Percentiles rank a stretch among this genome's conserved stretches.
These are phyloP conservation scores for Amphiprion ocellaris DNA, from an alignment of 2,113 vertebrate genomes.

Conservation along the genomic window DNA sequence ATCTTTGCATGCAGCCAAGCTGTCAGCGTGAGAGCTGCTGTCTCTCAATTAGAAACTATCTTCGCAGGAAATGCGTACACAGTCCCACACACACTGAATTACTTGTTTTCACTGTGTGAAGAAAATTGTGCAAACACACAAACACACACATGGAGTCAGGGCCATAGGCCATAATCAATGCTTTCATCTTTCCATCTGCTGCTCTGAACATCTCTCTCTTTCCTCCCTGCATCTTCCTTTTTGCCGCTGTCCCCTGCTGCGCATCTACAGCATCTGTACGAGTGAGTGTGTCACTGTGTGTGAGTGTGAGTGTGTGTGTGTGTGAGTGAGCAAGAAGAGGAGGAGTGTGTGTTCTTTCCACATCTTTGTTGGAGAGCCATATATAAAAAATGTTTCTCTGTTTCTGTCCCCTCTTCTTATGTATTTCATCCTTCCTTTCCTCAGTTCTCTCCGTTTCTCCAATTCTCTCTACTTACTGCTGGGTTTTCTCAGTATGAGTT, in stretches of 20 bases:
- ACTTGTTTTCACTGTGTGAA: conserved; percentile 38
- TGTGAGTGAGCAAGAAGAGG: neutral
- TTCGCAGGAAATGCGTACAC: conserved; percentile 42
- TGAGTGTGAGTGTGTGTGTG: neutral
- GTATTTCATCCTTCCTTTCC: conserved; percentile 24
- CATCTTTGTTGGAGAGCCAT: conserved; percentile 15
- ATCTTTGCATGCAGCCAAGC: conserved; percentile 28
- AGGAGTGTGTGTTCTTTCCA: conserved; percentile 13
- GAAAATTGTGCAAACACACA: conserved; percentile 16
- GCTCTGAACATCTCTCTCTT: conserved; percentile 31
- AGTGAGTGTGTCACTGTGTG: neutral
- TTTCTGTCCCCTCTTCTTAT: conserved; percentile 22
- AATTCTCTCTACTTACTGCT: conserved; percentile 46
- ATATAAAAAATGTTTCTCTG: conserved; percentile 21
- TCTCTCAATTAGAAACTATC: conserved; percentile 55
- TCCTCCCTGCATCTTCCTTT: neutral
- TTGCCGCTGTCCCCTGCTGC: conserved; percentile 27
- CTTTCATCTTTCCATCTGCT: conserved; percentile 69
- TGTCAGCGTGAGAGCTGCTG: conserved; percentile 44
- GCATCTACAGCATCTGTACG: conserved; percentile 27
- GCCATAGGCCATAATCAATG: conserved; percentile 62
- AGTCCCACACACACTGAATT: conserved; percentile 1
- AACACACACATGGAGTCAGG: conserved; percentile 22
- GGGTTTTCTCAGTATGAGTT: conserved; percentile 55
- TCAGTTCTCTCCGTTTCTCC: conserved; percentile 17